Percentiles rank a stretch among this genome's conserved stretches.
Evolutionary conservation across 2,113 vertebrate genomes (phyloP).

Genomic region (Sapayoa aenigma): DNA sequence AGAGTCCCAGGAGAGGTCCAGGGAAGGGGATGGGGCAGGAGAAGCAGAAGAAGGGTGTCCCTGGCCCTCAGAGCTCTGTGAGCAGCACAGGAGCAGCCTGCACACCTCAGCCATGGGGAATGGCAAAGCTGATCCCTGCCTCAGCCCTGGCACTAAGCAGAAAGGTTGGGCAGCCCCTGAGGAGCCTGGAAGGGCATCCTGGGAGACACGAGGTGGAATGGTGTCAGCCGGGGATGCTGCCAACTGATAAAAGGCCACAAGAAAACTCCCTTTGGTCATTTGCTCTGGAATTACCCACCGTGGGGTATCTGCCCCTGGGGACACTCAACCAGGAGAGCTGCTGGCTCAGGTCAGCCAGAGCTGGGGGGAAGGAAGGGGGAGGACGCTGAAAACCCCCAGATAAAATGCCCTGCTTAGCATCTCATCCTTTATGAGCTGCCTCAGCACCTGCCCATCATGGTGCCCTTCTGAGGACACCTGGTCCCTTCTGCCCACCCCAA

Average conservation of each 20-base stretch:
- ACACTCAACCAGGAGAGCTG: not conserved
- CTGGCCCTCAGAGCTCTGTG: not conserved
- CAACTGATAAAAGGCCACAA: not conserved
- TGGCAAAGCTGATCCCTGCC: fast-evolving
- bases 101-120: fast-evolving
- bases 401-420: not conserved
- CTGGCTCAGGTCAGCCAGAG: not conserved
- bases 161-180: not conserved
- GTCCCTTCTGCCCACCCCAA: not conserved
- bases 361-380: not conserved
- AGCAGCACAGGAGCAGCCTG: not conserved
- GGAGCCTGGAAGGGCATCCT: not conserved
- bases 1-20: not conserved
- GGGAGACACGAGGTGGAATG: not conserved
- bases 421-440: not conserved
- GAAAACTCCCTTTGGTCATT: not conserved
- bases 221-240: not conserved
- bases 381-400: not conserved
- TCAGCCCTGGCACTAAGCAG: not conserved
- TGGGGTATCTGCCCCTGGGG: not conserved
- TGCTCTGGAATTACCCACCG: not conserved
- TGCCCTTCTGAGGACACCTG: not conserved
- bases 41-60: not conserved
- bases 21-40: not conserved
- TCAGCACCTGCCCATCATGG: fast-evolving